phyloP scores from a whole-genome alignment of 2,113 vertebrate species.

The Podilymbus podiceps region DNA sequence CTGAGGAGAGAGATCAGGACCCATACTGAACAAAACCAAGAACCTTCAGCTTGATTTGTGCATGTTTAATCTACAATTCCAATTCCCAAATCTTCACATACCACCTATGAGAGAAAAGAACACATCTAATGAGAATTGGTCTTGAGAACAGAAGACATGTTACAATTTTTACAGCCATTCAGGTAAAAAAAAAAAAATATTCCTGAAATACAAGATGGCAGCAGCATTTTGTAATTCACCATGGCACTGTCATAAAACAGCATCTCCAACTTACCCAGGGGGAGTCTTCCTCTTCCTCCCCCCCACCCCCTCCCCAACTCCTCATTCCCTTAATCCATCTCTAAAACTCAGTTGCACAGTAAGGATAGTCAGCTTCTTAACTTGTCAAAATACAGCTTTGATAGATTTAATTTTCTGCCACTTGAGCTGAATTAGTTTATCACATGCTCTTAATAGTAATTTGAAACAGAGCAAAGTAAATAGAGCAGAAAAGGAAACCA shows the following conservation, averaged over 20 bases:
- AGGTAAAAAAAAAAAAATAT: neutral
- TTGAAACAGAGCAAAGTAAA: neutral
- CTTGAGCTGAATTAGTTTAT: neutral
- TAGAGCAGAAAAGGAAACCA: neutral
- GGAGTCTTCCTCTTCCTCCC: neutral
- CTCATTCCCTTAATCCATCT: neutral
- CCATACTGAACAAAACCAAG: slow-evolving; percentile 13
- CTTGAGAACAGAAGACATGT: neutral
- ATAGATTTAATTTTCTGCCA: neutral
- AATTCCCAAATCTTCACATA: slow-evolving; percentile 46
- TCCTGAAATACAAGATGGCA: no score
- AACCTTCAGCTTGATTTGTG: slow-evolving; percentile 30
- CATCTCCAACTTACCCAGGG: neutral
- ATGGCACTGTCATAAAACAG: neutral
- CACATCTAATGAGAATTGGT: neutral
- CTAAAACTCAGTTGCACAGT: neutral
- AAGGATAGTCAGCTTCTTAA: neutral
- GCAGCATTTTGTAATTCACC: neutral
- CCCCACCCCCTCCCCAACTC: neutral
- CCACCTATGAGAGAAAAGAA: slow-evolving; percentile 55
- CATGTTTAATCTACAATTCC: slow-evolving; percentile 37
- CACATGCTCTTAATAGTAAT: neutral
- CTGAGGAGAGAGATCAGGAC: slow-evolving; percentile 38
- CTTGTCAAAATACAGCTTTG: neutral
- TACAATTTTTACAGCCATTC: neutral